These are phyloP conservation scores for Argyra leucocephala DNA, from an alignment of 2,888 invertebrate species.

Conservation along the genomic window DNA sequence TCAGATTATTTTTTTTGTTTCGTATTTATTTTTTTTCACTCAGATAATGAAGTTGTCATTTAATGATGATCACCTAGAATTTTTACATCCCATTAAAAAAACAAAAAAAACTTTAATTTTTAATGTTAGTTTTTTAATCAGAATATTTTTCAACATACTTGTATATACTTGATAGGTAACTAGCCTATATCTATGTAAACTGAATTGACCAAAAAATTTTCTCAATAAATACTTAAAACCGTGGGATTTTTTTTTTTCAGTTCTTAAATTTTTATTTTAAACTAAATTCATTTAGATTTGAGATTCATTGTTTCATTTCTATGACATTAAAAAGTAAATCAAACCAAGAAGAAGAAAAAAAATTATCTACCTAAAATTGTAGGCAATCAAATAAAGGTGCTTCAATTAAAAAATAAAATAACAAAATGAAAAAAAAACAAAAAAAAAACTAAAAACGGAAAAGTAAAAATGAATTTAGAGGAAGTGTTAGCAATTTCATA, in stretches of 20 bases:
- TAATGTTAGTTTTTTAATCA: too few relatives aligned
- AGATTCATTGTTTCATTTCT: neutral
- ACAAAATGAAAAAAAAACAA: neutral
- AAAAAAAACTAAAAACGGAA: neutral
- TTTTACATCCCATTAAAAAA: too few relatives aligned
- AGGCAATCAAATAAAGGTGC: conserved; percentile 8
- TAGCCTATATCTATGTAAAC: too few relatives aligned
- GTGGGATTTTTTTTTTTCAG: conserved; percentile 8
- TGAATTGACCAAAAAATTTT: too few relatives aligned
- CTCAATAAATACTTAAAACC: neutral
- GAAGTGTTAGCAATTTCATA: conserved; percentile 7
- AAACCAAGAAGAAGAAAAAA: neutral
- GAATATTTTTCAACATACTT: too few relatives aligned
- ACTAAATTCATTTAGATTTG: neutral
- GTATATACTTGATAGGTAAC: too few relatives aligned
- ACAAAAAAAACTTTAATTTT: too few relatives aligned
- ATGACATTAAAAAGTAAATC: neutral
- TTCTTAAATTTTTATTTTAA: neutral
- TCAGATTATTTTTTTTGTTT: too few relatives aligned
- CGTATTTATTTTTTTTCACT: too few relatives aligned
- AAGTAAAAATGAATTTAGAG: neutral
- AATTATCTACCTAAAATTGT: neutral
- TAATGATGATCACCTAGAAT: conserved; percentile 18
- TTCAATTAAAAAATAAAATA: conserved; percentile 1
- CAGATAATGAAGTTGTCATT: conserved; percentile 18